These are phyloP conservation scores for Silurus glanis DNA, from an alignment of 2,113 vertebrate species.

Conservation along the genomic window DNA sequence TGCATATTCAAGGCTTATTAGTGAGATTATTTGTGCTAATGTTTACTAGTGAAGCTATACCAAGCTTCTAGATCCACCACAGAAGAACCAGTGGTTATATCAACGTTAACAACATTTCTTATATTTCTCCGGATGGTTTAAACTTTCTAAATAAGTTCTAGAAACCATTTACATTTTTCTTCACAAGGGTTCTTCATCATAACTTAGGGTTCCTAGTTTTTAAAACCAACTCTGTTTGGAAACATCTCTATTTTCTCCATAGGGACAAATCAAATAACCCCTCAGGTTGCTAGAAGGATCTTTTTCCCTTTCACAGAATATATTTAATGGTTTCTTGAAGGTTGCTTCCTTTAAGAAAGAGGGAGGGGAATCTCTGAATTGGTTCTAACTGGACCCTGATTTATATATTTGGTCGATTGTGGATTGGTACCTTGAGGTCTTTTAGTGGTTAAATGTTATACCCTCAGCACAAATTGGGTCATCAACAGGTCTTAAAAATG, in stretches of 20 bases:
- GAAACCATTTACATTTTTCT: too few species aligned
- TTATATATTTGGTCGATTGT: too few species aligned
- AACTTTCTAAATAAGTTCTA: background rate
- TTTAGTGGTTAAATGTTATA: background rate
- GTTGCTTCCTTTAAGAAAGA: background rate
- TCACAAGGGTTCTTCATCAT: background rate
- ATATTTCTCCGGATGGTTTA: background rate
- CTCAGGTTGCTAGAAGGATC: background rate
- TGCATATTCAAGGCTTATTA: background rate
- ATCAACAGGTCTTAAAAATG: background rate
- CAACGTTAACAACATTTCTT: background rate
- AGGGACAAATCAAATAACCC: background rate
- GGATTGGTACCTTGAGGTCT: background rate
- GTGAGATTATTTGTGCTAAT: background rate
- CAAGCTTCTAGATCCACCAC: background rate
- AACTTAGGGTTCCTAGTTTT: background rate
- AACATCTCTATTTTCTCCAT: background rate
- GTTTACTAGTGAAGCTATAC: background rate
- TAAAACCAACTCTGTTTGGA: background rate
- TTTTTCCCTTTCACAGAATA: background rate
- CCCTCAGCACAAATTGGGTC: background rate
- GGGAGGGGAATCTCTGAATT: background rate
- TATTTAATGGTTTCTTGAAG: background rate
- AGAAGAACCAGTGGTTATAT: background rate
- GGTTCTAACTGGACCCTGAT: background rate